Percentiles rank a stretch among this genome's conserved stretches.
These are phyloP conservation scores for Diorhabda sublineata DNA, from an alignment of 1,140 invertebrate genomes.

Conservation along the genomic window DNA sequence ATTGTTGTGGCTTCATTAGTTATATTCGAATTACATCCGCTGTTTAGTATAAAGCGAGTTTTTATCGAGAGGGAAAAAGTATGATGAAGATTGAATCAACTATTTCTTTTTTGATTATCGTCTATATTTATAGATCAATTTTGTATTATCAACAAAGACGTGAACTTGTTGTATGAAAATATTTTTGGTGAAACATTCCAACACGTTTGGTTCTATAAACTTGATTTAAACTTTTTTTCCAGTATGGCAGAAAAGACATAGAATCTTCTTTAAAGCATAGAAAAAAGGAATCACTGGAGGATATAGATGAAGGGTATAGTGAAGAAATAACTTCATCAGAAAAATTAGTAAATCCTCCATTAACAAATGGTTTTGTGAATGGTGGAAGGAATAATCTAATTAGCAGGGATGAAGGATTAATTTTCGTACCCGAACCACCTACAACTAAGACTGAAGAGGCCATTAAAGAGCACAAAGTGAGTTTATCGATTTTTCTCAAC, in stretches of 20 bases:
- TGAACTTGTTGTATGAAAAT: too few species aligned
- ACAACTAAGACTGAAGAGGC: conserved; percentile 26
- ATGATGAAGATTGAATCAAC: too few species aligned
- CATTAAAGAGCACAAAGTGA: background rate
- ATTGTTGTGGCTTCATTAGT: too few species aligned
- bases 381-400: conserved; percentile 35
- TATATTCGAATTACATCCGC: too few species aligned
- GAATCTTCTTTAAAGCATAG: conserved; percentile 62
- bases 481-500: too few species aligned
- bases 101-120: too few species aligned
- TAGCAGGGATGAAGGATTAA: conserved; percentile 57
- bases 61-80: too few species aligned
- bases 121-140: too few species aligned
- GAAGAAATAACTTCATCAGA: conserved; percentile 23
- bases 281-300: conserved; percentile 47
- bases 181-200: too few species aligned
- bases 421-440: conserved; percentile 57
- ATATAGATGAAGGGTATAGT: conserved; percentile 47
- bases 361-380: conserved; percentile 36
- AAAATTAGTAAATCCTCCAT: conserved; percentile 22
- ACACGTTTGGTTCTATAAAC: too few species aligned
- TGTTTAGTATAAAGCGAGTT: too few species aligned
- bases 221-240: conserved; percentile 38
- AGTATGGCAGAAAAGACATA: conserved; percentile 77
- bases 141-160: too few species aligned